A percentile compares a stretch with the other conserved stretches of the same genome.
These are phyloP conservation scores for Acleris emargana DNA, from an alignment of 2,888 invertebrate genomes.

Conservation along the genomic window DNA sequence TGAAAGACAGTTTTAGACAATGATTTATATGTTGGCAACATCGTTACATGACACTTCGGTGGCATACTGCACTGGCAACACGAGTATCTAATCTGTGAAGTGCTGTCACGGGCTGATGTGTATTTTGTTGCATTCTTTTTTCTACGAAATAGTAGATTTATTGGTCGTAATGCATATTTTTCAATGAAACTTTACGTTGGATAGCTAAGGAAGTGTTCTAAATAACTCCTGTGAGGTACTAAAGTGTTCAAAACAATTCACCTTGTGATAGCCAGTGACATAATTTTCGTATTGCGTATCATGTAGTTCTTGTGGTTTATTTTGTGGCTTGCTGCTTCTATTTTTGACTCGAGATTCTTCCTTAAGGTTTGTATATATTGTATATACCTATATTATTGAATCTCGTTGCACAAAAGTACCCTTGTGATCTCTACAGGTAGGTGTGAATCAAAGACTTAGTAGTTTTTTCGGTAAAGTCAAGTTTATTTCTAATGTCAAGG, in stretches of 20 bases:
- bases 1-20: too few relatives aligned
- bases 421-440: neutral
- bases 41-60: too few relatives aligned
- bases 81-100: conserved; percentile 30
- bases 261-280: conserved; percentile 55
- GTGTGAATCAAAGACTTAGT: neutral
- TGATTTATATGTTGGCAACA: too few relatives aligned
- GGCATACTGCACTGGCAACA: conserved; percentile 18
- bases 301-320: conserved; percentile 77
- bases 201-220: conserved; percentile 44
- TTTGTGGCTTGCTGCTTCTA: conserved; percentile 69
- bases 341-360: conserved; percentile 61
- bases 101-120: conserved; percentile 41
- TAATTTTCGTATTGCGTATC: conserved; percentile 67
- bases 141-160: conserved; percentile 47
- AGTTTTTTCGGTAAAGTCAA: conserved; percentile 23
- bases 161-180: conserved; percentile 42
- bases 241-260: conserved; percentile 43
- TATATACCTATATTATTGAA: conserved; percentile 36
- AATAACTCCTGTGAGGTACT: conserved; percentile 39
- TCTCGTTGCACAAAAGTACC: conserved; percentile 1
- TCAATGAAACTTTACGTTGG: conserved; percentile 45
- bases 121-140: conserved; percentile 54
- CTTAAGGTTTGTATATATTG: conserved; percentile 53
- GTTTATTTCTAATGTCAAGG: conserved; percentile 60